Conservation (phyloP, 2,888 invertebrate species). For the Frankliniella fusca region DNA sequence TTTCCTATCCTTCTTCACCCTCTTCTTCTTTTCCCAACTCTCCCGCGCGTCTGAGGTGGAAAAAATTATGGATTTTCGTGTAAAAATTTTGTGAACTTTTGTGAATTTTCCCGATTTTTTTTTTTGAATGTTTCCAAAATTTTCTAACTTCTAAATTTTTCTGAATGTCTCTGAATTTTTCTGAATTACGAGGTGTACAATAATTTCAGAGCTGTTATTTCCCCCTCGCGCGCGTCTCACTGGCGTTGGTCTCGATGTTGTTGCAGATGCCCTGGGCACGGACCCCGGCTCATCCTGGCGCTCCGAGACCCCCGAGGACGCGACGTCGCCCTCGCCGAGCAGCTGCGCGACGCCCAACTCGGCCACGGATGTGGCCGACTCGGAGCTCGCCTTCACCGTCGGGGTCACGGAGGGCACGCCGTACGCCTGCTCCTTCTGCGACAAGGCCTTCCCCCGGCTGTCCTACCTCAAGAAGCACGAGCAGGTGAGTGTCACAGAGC, state of each 20-base stretch:
- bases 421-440: constrained; percentile 87
- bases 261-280: constrained; percentile 63
- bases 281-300: constrained; percentile 64
- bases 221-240: no score
- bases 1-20: no score
- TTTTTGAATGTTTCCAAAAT: no score
- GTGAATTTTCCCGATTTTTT: no score
- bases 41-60: no score
- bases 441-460: constrained; percentile 81
- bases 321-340: constrained; percentile 56
- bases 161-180: no score
- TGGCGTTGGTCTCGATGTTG: neutral
- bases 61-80: no score
- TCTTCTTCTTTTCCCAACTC: no score
- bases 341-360: constrained; percentile 63
- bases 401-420: constrained; percentile 72
- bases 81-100: no score
- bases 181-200: no score
- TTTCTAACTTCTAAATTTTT: no score
- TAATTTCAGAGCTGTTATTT: no score
- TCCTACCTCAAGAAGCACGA: constrained; percentile 87
- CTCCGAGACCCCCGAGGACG: constrained; percentile 59
- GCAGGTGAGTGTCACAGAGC: constrained; percentile 60
- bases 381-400: constrained; percentile 59
- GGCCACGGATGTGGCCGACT: constrained; percentile 59